Evolutionary conservation across 2,888 invertebrate species (phyloP).

Genomic region (Panopea generosa): DNA sequence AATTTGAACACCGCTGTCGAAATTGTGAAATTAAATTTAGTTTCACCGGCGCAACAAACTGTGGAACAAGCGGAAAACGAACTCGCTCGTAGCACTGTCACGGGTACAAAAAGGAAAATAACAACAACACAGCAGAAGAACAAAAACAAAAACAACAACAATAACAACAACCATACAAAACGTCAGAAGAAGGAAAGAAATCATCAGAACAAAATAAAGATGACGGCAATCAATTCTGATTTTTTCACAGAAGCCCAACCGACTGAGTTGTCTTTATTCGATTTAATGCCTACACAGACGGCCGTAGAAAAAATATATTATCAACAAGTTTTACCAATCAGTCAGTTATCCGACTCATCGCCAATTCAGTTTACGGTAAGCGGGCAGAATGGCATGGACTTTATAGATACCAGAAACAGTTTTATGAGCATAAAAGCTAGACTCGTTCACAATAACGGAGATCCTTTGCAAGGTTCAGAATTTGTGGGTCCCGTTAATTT

Average conservation of each 20-base stretch:
- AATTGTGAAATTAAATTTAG: too few species aligned
- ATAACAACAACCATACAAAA: too few species aligned
- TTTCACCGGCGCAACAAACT: too few species aligned
- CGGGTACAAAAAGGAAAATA: too few species aligned
- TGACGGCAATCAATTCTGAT: conserved; percentile 4
- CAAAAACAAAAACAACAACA: too few species aligned
- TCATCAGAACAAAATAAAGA: not conserved
- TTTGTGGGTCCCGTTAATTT: conserved; percentile 4
- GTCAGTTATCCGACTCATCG: conserved; percentile 17
- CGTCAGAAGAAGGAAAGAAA: not conserved
- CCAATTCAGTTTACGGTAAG: conserved; percentile 21
- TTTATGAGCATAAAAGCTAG: conserved; percentile 5
- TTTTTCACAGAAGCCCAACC: conserved; percentile 28
- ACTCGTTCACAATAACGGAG: conserved; percentile 3
- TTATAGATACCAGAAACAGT: conserved; percentile 11
- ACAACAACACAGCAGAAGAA: too few species aligned
- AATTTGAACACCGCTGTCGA: too few species aligned
- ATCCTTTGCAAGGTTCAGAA: too few species aligned
- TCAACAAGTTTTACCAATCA: too few species aligned
- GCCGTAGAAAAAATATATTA: conserved; percentile 19
- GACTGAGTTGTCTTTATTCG: conserved; percentile 18
- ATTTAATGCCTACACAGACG: conserved; percentile 14
- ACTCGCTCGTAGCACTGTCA: too few species aligned
- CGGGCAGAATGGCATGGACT: conserved; percentile 29
- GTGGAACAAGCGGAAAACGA: not conserved